Base-by-base conservation (phyloP, 1,140 invertebrate genomes). In the Hydropsyche tenuis region DNA sequence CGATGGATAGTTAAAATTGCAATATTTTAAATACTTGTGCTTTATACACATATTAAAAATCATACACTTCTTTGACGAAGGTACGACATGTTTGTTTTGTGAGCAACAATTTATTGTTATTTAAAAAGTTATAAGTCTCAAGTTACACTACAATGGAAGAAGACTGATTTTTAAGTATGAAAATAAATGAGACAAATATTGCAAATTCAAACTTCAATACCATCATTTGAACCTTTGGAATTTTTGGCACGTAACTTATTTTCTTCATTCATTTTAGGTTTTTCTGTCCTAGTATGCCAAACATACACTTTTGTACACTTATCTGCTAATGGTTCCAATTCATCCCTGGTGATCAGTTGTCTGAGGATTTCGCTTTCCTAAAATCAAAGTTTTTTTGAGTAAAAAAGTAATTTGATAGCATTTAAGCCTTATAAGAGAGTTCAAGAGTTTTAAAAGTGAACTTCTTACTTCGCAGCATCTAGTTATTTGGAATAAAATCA, bases 211-310 rank as follows among this genome's bases (percentile, higher is more conserved):
- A 95, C 92, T 84, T 94, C 93, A 69, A 95, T 93, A 74, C 90
- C 90, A 25, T 82, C 80, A 80, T 95, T 85, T 5, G 86, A 85
- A 43, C 83, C 79, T 51, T 85, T 82, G 4, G 82, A 78, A 48
- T 82, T 81, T 75, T 86, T 84, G 42, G 81, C 79, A 22, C 73
- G 79, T 42, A 87, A 75, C 66, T 87, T 87, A 77, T 86, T 90
- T 79, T 93, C 91, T 69, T 90, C 88, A 30, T 85, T 85, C 53
- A 96, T 85, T 56, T 89, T 89, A 0, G 94, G 92, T 79, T 91
- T 91, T 82, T 96, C 94, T 25, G 97, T 98, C 80, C 96, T 87
- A 18, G 97, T 99, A 81, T 99, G 97, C 97, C 97, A 99, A 5
- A 99, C 97, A 68, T 96, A 91, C 12, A 98, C 95, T 85, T 96